Conservation (phyloP, 2,797 vertebrate genomes). For the Zalophus californianus region DNA sequence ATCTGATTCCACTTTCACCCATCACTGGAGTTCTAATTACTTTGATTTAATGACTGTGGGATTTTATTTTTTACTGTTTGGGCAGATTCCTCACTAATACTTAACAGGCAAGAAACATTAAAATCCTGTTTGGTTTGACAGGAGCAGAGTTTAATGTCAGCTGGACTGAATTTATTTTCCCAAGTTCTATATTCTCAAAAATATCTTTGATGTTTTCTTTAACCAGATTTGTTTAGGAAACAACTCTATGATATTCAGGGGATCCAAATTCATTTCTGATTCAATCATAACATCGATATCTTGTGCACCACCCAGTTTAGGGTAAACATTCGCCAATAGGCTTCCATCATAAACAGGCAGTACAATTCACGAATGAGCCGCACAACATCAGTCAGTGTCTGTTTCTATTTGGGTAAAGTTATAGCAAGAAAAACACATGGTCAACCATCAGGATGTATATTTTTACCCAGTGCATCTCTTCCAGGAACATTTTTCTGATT, state of each 20-base stretch:
- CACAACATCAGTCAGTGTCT: too few species aligned
- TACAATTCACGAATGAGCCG: background rate
- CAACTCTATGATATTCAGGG: background rate
- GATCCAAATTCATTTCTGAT: constrained; percentile 27
- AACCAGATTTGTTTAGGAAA: constrained; percentile 72
- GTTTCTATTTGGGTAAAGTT: background rate
- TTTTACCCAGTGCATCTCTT: background rate
- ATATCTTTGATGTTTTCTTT: constrained; percentile 64
- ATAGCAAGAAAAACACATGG: background rate
- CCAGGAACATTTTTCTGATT: background rate
- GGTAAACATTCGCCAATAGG: background rate
- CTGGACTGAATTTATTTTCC: constrained; percentile 71
- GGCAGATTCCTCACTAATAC: constrained; percentile 54
- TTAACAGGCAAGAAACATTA: constrained; percentile 72
- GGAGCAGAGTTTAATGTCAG: constrained; percentile 60
- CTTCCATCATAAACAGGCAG: background rate
- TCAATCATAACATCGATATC: background rate
- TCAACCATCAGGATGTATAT: background rate
- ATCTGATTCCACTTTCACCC: constrained; percentile 63
- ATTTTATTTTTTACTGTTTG: constrained; percentile 61
- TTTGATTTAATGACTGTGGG: constrained; percentile 66
- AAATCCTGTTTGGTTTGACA: constrained; percentile 62
- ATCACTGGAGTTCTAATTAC: constrained; percentile 70
- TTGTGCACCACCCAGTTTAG: background rate
- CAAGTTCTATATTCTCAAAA: constrained; percentile 66